phyloP scores from a whole-genome alignment of 2,113 vertebrate genomes.

The Cynoglossus semilaevis region DNA sequence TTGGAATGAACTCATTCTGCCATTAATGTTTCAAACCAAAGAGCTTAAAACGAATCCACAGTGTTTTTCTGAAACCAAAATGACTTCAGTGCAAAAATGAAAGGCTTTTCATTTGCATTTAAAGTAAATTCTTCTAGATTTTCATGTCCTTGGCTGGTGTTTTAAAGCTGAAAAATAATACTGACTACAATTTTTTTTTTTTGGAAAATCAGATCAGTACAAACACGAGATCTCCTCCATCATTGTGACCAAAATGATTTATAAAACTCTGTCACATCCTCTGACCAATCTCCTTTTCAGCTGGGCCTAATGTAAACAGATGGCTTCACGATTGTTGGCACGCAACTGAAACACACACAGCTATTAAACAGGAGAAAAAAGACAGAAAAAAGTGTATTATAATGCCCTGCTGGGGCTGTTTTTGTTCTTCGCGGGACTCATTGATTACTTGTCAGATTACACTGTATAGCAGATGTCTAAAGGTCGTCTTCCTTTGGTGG shows the following conservation, averaged over 20 bases:
- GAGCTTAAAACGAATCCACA: no score
- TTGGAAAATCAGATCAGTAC: slow-evolving; percentile 11
- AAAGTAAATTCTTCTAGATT: background rate
- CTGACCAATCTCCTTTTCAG: slow-evolving; percentile 10
- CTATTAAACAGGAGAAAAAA: slow-evolving; percentile 52
- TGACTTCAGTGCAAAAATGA: no score
- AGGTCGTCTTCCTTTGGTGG: slow-evolving; percentile 37
- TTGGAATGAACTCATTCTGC: no score
- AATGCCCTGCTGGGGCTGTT: slow-evolving; percentile 47
- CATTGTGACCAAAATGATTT: slow-evolving; percentile 61
- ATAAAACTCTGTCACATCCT: slow-evolving; percentile 55
- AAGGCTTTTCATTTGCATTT: no score
- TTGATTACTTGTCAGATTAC: slow-evolving; percentile 59
- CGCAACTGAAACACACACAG: slow-evolving; percentile 32
- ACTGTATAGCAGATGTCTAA: slow-evolving; percentile 24
- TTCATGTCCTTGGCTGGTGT: slow-evolving; percentile 10
- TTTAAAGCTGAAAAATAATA: slow-evolving; percentile 27
- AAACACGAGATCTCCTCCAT: slow-evolving; percentile 45
- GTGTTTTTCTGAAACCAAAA: no score
- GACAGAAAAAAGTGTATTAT: slow-evolving; percentile 60
- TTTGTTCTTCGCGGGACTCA: slow-evolving; percentile 49
- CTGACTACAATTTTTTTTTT: background rate
- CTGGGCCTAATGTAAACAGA: slow-evolving; percentile 61
- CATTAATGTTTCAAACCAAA: no score
- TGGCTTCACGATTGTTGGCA: slow-evolving; percentile 57